These are phyloP conservation scores for Amblyjoppa proteus DNA, from an alignment of 2,888 invertebrate species.

Conservation along the genomic window DNA sequence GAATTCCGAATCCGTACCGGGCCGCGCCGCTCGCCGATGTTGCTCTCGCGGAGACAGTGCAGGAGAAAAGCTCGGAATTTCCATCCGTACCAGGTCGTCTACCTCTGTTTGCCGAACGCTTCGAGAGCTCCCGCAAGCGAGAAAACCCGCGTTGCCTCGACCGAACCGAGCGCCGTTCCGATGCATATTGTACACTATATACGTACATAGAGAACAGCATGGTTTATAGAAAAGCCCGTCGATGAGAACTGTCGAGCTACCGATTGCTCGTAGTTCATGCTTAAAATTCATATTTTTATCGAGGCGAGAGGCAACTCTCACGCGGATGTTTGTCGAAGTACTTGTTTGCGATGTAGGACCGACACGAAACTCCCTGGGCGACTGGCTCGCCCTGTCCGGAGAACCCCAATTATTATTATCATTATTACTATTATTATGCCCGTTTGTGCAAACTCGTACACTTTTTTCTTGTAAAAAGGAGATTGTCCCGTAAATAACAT, in stretches of 20 bases:
- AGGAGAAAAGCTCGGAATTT: conserved; percentile 25
- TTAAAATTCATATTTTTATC: conserved; percentile 44
- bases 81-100: conserved; percentile 26
- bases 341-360: no score
- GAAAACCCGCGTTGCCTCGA: conserved; percentile 49
- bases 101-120: conserved; percentile 61
- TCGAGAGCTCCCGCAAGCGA: conserved; percentile 44
- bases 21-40: neutral
- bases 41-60: conserved; percentile 9
- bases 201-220: conserved; percentile 12
- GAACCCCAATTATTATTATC: no score
- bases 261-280: conserved; percentile 20
- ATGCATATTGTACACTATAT: neutral
- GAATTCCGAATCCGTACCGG: neutral
- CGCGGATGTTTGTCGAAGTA: conserved; percentile 13
- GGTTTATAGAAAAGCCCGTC: conserved; percentile 35
- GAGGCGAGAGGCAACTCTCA: neutral
- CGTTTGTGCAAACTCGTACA: no score
- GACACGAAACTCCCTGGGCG: no score
- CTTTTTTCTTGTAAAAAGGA: no score
- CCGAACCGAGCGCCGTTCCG: conserved; percentile 39
- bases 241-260: conserved; percentile 1
- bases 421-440: no score
- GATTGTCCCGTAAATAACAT: no score
- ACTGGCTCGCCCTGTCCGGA: no score